Evolutionary conservation across 2,797 vertebrate genomes (phyloP).

Genomic region (Spheniscus humboldti): DNA sequence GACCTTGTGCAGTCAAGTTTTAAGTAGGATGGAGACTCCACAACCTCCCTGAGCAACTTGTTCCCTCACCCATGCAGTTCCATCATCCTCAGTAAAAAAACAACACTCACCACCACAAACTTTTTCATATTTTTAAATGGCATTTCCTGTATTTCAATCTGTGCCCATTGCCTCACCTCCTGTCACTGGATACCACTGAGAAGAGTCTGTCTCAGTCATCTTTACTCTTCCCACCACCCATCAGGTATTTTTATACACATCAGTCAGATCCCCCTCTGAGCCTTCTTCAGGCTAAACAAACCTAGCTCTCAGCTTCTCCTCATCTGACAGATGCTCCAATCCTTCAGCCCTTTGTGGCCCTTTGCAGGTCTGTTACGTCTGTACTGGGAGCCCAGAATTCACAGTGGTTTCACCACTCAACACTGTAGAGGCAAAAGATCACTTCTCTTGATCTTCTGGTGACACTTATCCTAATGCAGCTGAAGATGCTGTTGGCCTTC

Average conservation of each 20-base stretch:
- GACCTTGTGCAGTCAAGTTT: not conserved
- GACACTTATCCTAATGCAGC: not conserved
- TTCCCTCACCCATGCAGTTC: not conserved
- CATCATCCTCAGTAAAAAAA: not conserved
- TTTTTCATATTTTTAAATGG: not conserved
- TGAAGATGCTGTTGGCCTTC: not conserved
- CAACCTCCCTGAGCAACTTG: not conserved
- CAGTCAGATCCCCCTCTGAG: not conserved
- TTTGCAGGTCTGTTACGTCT: not conserved
- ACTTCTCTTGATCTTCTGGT: not conserved
- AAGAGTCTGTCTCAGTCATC: not conserved
- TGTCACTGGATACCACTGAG: not conserved
- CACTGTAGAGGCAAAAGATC: not conserved
- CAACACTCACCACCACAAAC: not conserved
- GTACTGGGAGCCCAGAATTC: not conserved
- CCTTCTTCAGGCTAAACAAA: not conserved
- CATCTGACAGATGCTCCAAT: not conserved
- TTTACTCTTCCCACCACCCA: not conserved
- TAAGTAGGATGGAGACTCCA: not conserved
- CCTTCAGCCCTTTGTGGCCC: not conserved
- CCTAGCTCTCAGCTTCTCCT: not conserved
- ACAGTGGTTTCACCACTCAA: not conserved
- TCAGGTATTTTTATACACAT: not conserved
- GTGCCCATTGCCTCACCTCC: not conserved
- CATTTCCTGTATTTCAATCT: not conserved